Evolutionary conservation across 2,888 invertebrate genomes (phyloP).

Genomic region (Hypomecis atomaria): DNA sequence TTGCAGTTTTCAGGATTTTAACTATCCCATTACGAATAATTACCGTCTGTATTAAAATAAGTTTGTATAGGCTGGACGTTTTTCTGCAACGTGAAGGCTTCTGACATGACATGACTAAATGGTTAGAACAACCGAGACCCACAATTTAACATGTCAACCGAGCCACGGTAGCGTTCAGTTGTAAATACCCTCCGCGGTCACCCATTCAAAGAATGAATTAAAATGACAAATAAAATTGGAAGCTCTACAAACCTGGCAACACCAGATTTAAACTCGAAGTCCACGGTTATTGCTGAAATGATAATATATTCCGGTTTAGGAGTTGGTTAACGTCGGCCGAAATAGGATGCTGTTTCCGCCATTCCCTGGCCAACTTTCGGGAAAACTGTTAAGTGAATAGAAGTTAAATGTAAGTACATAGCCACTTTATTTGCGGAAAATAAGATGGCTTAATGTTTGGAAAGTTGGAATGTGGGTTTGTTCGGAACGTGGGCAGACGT

Average conservation of each 20-base stretch:
- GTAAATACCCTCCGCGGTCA: too few species aligned
- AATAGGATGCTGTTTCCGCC: conserved; percentile 39
- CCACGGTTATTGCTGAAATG: conserved; percentile 44
- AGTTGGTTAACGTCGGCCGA: conserved; percentile 34
- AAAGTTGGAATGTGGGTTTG: conserved; percentile 10
- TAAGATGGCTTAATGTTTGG: conserved; percentile 23
- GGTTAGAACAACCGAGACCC: too few species aligned
- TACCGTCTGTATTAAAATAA: too few species aligned
- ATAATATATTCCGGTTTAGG: conserved; percentile 44
- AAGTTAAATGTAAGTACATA: conserved; percentile 30
- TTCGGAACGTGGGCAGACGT: conserved; percentile 2
- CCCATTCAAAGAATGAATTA: too few species aligned
- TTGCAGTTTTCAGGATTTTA: too few species aligned
- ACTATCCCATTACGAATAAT: too few species aligned
- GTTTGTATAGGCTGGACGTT: too few species aligned
- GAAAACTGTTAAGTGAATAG: conserved; percentile 33
- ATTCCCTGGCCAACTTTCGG: conserved; percentile 32
- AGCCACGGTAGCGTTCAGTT: too few species aligned
- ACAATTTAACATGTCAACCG: too few species aligned
- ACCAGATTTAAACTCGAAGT: conserved; percentile 42
- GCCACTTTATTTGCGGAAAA: conserved; percentile 18
- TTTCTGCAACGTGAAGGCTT: too few species aligned
- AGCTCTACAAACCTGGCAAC: conserved; percentile 14
- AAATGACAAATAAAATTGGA: background rate
- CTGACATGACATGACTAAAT: too few species aligned